These are phyloP conservation scores for Chamaetylas fuelleborni DNA, from an alignment of 2,113 vertebrate species.

Conservation along the genomic window DNA sequence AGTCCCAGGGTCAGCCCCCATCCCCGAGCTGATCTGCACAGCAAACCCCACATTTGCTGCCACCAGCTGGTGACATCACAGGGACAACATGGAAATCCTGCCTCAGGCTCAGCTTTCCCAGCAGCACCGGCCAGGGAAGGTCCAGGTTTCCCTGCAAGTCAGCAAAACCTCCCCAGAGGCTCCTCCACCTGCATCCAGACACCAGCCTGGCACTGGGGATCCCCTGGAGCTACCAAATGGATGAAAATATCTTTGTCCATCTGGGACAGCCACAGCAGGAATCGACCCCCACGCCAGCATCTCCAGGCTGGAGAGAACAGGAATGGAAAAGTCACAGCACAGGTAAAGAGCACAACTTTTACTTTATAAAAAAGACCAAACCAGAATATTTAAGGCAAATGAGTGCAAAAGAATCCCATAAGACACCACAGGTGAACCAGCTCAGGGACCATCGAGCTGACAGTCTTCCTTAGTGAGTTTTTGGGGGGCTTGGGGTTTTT, in stretches of 20 bases:
- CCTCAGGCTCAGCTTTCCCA: background rate
- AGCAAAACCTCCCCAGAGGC: background rate
- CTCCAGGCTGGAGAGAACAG: background rate
- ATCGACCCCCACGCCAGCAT: background rate
- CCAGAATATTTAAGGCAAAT: background rate
- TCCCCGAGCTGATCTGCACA: background rate
- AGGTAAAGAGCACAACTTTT: background rate
- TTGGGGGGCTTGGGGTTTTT: background rate
- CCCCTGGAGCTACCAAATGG: background rate
- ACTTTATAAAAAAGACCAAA: constrained; percentile 41
- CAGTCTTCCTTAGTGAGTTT: background rate
- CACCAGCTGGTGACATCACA: background rate
- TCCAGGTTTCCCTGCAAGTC: background rate
- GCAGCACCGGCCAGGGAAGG: background rate
- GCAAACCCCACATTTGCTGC: background rate
- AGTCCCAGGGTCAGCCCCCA: background rate
- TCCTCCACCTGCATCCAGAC: background rate
- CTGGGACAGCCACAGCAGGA: background rate
- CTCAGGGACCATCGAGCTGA: background rate
- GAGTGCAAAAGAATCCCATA: constrained; percentile 5
- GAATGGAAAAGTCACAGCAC: background rate
- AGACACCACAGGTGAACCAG: background rate
- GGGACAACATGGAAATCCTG: background rate
- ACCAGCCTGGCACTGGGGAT: background rate
- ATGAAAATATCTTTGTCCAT: rapidly evolving